Evolutionary conservation across 2,797 vertebrate genomes (phyloP).

Genomic region (Vespertilio murinus): DNA sequence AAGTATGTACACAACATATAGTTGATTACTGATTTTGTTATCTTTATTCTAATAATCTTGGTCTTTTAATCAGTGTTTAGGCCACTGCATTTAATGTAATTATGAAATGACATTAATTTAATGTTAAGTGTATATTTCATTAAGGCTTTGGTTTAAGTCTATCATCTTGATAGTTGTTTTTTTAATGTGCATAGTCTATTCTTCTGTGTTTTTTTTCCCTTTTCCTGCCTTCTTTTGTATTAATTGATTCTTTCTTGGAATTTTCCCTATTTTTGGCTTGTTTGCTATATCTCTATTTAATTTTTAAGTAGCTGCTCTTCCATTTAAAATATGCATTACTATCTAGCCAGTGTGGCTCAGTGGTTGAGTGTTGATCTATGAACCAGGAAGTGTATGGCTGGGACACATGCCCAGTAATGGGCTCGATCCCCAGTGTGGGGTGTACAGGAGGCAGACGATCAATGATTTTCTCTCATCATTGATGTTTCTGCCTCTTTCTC

Average conservation of each 20-base stretch:
- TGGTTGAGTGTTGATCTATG: too few species aligned
- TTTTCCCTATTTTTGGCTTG: neutral
- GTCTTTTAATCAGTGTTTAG: slow-evolving; percentile 13
- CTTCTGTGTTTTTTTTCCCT: neutral
- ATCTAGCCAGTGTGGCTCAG: too few species aligned
- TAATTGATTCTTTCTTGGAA: neutral
- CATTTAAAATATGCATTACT: neutral
- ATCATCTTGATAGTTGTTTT: neutral
- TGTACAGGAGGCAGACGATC: too few species aligned
- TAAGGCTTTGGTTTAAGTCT: neutral
- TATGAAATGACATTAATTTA: neutral
- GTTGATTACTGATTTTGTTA: neutral
- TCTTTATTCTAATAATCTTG: neutral
- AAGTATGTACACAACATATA: neutral
- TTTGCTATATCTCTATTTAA: neutral
- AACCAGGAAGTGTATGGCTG: too few species aligned
- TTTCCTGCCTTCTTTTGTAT: neutral
- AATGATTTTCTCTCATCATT: too few species aligned
- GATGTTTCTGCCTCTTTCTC: too few species aligned
- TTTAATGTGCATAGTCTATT: neutral
- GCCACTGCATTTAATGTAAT: neutral
- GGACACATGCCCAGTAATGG: too few species aligned
- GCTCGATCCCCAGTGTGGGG: too few species aligned
- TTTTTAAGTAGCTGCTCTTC: neutral
- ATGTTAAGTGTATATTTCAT: neutral